Evolutionary conservation across 2,888 invertebrate genomes (phyloP).

Genomic region (Helobdella robusta): DNA sequence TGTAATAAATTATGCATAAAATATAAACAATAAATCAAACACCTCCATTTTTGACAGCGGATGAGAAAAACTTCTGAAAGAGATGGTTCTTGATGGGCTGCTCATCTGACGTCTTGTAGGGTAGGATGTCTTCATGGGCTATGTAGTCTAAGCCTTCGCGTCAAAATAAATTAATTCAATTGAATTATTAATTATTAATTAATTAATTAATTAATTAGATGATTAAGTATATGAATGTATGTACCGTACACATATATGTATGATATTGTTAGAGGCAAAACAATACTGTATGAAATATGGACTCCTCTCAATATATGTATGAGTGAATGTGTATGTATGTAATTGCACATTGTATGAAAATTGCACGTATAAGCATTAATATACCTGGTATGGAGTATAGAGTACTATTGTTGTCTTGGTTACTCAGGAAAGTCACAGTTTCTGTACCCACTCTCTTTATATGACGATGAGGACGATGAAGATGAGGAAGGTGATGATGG

Average conservation of each 20-base stretch:
- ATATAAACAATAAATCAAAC: background rate
- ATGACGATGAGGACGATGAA: background rate
- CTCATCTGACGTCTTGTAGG: constrained; percentile 77
- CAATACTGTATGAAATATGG: too few relatives aligned
- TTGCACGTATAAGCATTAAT: too few relatives aligned
- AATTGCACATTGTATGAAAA: too few relatives aligned
- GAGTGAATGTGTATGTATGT: too few relatives aligned
- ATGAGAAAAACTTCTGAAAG: constrained; percentile 84
- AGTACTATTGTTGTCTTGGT: constrained; percentile 86
- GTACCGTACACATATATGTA: too few relatives aligned
- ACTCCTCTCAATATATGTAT: too few relatives aligned
- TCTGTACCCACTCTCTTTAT: constrained; percentile 88
- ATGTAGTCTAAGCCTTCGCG: constrained; percentile 80
- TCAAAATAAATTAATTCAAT: background rate
- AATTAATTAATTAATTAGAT: too few relatives aligned
- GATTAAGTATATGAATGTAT: too few relatives aligned
- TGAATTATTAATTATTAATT: too few relatives aligned
- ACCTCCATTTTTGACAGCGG: constrained; percentile 50
- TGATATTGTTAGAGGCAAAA: too few relatives aligned
- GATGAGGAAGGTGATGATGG: too few relatives aligned
- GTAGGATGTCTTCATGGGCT: constrained; percentile 91
- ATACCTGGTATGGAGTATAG: constrained; percentile 77
- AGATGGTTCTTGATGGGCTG: constrained; percentile 86
- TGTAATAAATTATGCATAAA: too few relatives aligned
- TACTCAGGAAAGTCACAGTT: constrained; percentile 90